A percentile compares a stretch with the other conserved stretches of the same genome.
Evolutionary conservation across 30 jellyfish, hydroid and myxozoan genomes (phyloP).

Genomic region (Clytia hemisphaerica): DNA sequence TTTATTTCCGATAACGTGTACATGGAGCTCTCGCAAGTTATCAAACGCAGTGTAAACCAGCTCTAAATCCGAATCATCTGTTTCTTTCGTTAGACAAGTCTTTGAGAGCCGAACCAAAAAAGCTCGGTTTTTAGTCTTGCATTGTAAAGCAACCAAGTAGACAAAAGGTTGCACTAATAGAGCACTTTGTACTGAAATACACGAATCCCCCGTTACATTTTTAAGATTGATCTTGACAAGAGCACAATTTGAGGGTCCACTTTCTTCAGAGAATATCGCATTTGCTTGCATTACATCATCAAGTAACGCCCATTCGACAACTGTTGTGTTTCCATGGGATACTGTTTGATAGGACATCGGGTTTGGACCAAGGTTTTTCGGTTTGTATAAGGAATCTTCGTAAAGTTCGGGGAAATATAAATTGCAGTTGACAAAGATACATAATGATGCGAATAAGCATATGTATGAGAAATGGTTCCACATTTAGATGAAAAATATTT

Average conservation of each 20-base stretch:
- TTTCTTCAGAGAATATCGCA: constrained; percentile 85
- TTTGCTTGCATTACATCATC: constrained; percentile 59
- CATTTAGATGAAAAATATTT: no score
- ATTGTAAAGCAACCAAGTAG: constrained; percentile 59
- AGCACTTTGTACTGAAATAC: constrained; percentile 69
- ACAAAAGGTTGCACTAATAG: constrained; percentile 46
- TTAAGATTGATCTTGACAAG: constrained; percentile 58
- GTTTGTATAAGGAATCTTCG: constrained; percentile 89
- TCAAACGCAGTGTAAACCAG: constrained; percentile 84
- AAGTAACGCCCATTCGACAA: constrained; percentile 73
- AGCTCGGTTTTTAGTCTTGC: constrained; percentile 73
- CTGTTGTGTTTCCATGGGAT: constrained; percentile 56
- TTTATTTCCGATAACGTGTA: constrained; percentile 65
- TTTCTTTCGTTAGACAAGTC: constrained; percentile 29
- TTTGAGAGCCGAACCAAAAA: constrained; percentile 54
- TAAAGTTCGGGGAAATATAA: constrained; percentile 87
- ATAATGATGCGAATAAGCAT: no score
- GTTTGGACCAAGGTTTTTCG: constrained; percentile 85
- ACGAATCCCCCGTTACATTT: constrained; percentile 55
- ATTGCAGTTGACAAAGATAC: constrained; percentile 27
- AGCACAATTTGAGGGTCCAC: constrained; percentile 64
- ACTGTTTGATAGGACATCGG: constrained; percentile 86
- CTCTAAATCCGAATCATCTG: constrained; percentile 48
- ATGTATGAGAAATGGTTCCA: no score
- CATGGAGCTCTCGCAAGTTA: constrained; percentile 54